phyloP scores from a whole-genome alignment of 2,888 invertebrate genomes.

The Habroteleia sp. region DNA sequence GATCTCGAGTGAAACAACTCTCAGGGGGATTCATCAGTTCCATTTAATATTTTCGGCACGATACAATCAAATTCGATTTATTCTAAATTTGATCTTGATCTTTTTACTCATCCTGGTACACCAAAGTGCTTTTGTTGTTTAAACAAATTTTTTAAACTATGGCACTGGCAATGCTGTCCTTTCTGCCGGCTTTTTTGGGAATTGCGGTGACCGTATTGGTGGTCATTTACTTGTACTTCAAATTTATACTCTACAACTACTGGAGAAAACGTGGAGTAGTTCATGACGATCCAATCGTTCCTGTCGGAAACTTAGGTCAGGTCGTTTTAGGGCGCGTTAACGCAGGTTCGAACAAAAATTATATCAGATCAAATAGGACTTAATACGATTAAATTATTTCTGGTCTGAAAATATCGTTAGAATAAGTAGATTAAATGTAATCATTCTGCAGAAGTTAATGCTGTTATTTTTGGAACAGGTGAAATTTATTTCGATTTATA shows the following conservation, averaged over 20 bases:
- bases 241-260: conserved; percentile 48
- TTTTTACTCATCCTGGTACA: too few relatives aligned
- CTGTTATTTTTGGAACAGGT: conserved; percentile 55
- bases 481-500: conserved; percentile 67
- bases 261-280: conserved; percentile 46
- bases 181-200: conserved; percentile 17
- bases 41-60: neutral
- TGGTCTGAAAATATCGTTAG: too few relatives aligned
- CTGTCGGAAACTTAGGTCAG: conserved; percentile 48
- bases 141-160: too few relatives aligned
- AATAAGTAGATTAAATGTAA: too few relatives aligned
- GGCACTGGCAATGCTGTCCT: conserved; percentile 12
- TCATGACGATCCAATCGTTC: conserved; percentile 46
- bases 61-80: too few relatives aligned
- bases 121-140: too few relatives aligned
- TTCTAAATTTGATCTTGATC: too few relatives aligned
- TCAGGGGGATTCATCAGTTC: neutral
- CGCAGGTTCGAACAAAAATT: conserved; percentile 33
- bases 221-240: conserved; percentile 50
- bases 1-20: conserved; percentile 40
- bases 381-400: too few relatives aligned
- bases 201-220: neutral
- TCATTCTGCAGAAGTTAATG: too few relatives aligned
- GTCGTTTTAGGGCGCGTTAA: conserved; percentile 44
- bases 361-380: too few relatives aligned